These are phyloP conservation scores for Channallabes apus DNA, from an alignment of 2,797 vertebrate genomes.

Conservation along the genomic window DNA sequence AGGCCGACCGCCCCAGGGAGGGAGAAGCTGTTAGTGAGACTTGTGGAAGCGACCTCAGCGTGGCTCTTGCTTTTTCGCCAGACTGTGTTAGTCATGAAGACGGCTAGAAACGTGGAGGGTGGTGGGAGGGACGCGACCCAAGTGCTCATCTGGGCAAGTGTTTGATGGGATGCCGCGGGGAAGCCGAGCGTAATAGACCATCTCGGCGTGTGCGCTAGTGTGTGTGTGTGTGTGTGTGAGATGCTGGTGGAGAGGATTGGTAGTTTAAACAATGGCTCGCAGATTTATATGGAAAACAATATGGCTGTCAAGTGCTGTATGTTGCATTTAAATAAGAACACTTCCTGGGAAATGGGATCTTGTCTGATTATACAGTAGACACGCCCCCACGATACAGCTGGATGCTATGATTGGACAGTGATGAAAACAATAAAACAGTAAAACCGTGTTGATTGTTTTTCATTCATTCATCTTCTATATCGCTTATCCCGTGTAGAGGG, in stretches of 20 bases:
- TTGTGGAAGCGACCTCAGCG: constrained; percentile 3
- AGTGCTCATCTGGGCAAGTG: constrained; percentile 19
- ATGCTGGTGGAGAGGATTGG: not conserved
- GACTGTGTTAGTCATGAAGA: constrained; percentile 8
- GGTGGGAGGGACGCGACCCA: not conserved
- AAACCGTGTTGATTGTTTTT: not conserved
- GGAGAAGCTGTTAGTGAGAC: constrained; percentile 1
- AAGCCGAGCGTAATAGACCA: constrained; percentile 20
- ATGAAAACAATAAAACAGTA: not conserved
- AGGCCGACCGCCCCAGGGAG: not conserved
- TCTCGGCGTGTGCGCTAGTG: not conserved
- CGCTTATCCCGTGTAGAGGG: too few relatives aligned
- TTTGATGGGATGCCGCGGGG: constrained; percentile 32
- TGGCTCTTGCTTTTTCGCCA: constrained; percentile 9
- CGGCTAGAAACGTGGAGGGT: constrained; percentile 5
- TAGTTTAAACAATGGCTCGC: constrained; percentile 13
- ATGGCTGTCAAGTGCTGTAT: not conserved
- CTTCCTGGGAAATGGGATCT: not conserved
- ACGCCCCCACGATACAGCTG: not conserved
- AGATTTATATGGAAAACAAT: not conserved
- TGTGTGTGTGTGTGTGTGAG: constrained; percentile 13
- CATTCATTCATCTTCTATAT: too few relatives aligned
- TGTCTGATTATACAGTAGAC: not conserved
- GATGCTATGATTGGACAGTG: not conserved
- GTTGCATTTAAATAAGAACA: not conserved